Evolutionary conservation across 2,888 invertebrate genomes (phyloP).

Genomic region (Agrypnus murinus): DNA sequence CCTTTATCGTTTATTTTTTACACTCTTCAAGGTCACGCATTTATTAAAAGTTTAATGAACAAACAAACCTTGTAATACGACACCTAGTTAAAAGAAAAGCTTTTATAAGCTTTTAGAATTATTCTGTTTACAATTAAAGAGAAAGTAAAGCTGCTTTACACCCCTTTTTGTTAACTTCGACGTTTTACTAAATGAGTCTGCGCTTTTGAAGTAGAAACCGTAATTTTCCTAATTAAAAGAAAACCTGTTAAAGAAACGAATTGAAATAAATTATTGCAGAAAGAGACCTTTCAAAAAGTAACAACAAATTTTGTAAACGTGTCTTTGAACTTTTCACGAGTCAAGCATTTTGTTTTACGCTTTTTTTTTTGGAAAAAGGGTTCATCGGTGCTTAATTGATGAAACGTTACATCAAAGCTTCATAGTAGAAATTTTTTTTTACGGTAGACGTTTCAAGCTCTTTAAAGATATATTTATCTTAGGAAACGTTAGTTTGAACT

Average conservation of each 20-base stretch:
- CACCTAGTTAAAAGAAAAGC: neutral
- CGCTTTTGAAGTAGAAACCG: neutral
- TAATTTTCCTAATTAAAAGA: slow-evolving; percentile 14
- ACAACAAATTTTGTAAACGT: too few species aligned
- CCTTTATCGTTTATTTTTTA: too few species aligned
- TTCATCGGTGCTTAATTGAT: too few species aligned
- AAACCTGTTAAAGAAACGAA: slow-evolving; percentile 1
- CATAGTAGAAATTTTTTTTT: too few species aligned
- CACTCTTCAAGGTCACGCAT: too few species aligned
- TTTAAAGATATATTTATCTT: too few species aligned
- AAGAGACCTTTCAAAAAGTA: neutral
- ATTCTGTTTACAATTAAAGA: neutral
- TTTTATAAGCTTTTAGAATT: neutral
- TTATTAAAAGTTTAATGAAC: neutral
- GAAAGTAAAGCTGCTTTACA: neutral
- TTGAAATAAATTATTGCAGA: neutral
- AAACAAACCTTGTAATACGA: neutral
- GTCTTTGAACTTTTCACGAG: too few species aligned
- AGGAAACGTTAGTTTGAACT: too few species aligned
- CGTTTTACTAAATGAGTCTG: neutral
- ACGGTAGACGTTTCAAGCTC: too few species aligned
- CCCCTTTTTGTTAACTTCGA: neutral
- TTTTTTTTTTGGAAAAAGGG: too few species aligned
- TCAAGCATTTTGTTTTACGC: too few species aligned
- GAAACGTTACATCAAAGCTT: neutral